Conservation (phyloP, 2,113 vertebrate species). For the Acrocephalus kingi region DNA sequence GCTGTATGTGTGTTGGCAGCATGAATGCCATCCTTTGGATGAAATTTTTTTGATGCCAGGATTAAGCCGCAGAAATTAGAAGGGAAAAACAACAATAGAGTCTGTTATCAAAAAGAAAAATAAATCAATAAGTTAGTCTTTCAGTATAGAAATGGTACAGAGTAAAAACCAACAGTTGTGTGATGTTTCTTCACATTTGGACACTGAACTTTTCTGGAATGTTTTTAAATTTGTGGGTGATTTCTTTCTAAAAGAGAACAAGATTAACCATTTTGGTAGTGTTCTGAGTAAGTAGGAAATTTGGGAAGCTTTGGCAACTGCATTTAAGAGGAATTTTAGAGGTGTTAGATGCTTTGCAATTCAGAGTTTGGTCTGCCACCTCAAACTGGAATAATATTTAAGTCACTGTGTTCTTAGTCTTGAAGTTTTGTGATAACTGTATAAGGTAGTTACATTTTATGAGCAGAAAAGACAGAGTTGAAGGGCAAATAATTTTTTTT, state of each 20-base stretch:
- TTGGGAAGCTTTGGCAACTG: neutral
- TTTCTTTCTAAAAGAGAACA: neutral
- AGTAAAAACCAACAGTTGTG: neutral
- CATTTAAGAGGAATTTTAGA: neutral
- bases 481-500: neutral
- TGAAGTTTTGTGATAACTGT: neutral
- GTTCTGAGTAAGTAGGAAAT: neutral
- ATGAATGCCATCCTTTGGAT: neutral
- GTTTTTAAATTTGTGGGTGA: neutral
- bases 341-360: neutral
- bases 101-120: neutral
- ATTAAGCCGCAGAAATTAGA: neutral
- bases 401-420: neutral
- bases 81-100: neutral
- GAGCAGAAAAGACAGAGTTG: neutral
- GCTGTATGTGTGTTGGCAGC: neutral
- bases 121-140: neutral
- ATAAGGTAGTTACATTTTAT: neutral
- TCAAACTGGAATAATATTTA: neutral
- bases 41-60: neutral
- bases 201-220: neutral
- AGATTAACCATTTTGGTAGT: neutral
- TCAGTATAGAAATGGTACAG: neutral
- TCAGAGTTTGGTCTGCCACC: neutral
- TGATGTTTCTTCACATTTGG: neutral